Percentiles rank a stretch among this genome's conserved stretches.
Conservation (phyloP, 2,113 vertebrate species). For the Scomber colias region DNA sequence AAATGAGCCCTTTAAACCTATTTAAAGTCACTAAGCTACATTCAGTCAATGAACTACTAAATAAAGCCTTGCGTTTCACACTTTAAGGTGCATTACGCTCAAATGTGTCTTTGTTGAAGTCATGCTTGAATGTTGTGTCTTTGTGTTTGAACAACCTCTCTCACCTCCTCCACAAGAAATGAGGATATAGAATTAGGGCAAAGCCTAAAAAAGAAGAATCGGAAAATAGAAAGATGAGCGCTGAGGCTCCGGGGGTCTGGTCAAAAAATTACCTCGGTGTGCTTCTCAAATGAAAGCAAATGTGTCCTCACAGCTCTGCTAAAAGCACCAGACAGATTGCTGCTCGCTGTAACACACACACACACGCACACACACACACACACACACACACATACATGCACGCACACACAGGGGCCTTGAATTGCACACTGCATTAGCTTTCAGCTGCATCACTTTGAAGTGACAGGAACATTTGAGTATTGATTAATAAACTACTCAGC, state of each 20-base stretch:
- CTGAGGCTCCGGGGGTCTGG: slow-evolving; percentile 67
- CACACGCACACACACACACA: slow-evolving; percentile 1
- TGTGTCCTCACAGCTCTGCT: slow-evolving; percentile 51
- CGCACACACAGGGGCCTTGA: slow-evolving; percentile 16
- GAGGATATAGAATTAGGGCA: slow-evolving; percentile 77
- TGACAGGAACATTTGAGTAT: slow-evolving; percentile 36
- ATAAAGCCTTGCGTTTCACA: neutral
- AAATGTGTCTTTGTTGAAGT: slow-evolving; percentile 16
- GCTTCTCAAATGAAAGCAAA: slow-evolving; percentile 66
- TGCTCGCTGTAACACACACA: neutral
- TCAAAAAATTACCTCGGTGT: slow-evolving; percentile 72
- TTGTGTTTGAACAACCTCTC: slow-evolving; percentile 29
- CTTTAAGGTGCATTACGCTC: slow-evolving; percentile 5
- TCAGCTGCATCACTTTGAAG: slow-evolving; percentile 37
- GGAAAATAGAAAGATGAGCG: slow-evolving; percentile 69
- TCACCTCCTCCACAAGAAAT: slow-evolving; percentile 51
- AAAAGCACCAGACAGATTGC: slow-evolving; percentile 34
- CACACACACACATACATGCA: slow-evolving; percentile 22
- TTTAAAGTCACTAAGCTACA: neutral
- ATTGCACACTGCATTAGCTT: slow-evolving; percentile 39
- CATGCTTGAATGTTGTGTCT: slow-evolving; percentile 18
- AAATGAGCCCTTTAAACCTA: neutral
- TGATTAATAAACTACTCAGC: slow-evolving; percentile 34
- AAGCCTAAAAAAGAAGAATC: slow-evolving; percentile 66
- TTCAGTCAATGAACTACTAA: neutral